Evolutionary conservation across 2,888 invertebrate genomes (phyloP).

Genomic region (Sycophila texana): DNA sequence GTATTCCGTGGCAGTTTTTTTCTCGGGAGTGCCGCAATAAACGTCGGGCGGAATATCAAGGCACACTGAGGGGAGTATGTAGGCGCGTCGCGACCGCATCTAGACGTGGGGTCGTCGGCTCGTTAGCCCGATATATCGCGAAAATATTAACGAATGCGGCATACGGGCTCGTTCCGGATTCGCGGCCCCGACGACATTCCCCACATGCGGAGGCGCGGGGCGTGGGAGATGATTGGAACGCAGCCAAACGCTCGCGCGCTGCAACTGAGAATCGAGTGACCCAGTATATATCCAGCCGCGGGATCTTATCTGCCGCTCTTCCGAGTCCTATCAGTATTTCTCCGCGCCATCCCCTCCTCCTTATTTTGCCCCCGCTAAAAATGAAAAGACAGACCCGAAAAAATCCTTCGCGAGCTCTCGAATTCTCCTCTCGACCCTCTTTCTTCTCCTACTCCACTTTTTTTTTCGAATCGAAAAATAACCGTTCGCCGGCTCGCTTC

Average conservation of each 20-base stretch:
- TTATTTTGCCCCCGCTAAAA: conserved; percentile 46
- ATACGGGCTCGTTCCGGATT: conserved; percentile 25
- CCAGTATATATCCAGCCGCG: conserved; percentile 37
- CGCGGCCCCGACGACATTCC: conserved; percentile 17
- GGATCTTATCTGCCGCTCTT: conserved; percentile 42
- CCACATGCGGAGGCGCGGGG: not conserved
- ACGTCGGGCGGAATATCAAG: not conserved
- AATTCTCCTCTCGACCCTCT: not conserved
- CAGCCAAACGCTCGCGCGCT: conserved; percentile 33
- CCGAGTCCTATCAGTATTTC: conserved; percentile 47
- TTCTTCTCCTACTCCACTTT: not conserved
- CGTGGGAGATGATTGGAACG: conserved; percentile 47
- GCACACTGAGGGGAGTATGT: not conserved
- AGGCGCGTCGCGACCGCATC: not conserved
- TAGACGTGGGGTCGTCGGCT: conserved; percentile 5
- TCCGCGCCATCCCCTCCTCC: not conserved
- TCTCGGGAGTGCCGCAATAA: not conserved
- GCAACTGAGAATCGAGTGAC: conserved; percentile 50
- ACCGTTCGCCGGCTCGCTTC: not conserved
- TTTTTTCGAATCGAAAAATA: no score
- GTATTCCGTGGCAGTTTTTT: no score
- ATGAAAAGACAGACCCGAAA: conserved; percentile 35
- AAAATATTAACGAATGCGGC: conserved; percentile 45
- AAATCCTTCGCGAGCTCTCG: not conserved
- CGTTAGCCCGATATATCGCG: conserved; percentile 23